Conservation (phyloP, 1,140 invertebrate genomes). For the Drosophila aff. region DNA sequence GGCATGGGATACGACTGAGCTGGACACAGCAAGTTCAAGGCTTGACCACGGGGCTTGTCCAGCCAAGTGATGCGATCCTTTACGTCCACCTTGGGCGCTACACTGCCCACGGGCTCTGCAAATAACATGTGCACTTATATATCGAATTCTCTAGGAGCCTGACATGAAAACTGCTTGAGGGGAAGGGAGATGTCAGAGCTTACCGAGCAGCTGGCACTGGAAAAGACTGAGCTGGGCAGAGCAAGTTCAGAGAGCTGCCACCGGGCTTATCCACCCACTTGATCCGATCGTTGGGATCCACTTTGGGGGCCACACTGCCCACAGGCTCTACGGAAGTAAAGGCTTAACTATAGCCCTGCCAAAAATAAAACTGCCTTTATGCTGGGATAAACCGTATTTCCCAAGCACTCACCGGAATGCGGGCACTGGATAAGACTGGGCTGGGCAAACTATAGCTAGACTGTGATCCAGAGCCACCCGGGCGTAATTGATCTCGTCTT, state of each 20-base stretch:
- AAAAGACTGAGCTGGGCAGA: slow-evolving; percentile 89
- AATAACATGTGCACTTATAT: slow-evolving; percentile 1
- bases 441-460: slow-evolving; percentile 88
- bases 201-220: slow-evolving; percentile 88
- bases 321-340: slow-evolving; percentile 88
- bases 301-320: slow-evolving; percentile 90
- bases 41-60: slow-evolving; percentile 85
- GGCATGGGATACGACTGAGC: slow-evolving; percentile 89
- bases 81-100: slow-evolving; percentile 88
- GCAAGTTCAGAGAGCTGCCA: slow-evolving; percentile 84
- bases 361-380: slow-evolving; percentile 36
- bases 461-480: slow-evolving; percentile 80
- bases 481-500: slow-evolving; percentile 78
- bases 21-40: slow-evolving; percentile 86
- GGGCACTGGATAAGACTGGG: slow-evolving; percentile 88
- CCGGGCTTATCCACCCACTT: slow-evolving; percentile 67
- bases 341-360: not conserved
- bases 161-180: slow-evolving; percentile 51
- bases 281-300: slow-evolving; percentile 88
- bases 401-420: slow-evolving; percentile 86
- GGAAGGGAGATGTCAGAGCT: slow-evolving; percentile 11
- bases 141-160: too few species aligned
- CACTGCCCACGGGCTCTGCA: slow-evolving; percentile 87
- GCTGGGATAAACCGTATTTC: not conserved
- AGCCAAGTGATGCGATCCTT: slow-evolving; percentile 87